Base-by-base conservation (phyloP, 2,797 vertebrate genomes). In the Acomys russatus region DNA sequence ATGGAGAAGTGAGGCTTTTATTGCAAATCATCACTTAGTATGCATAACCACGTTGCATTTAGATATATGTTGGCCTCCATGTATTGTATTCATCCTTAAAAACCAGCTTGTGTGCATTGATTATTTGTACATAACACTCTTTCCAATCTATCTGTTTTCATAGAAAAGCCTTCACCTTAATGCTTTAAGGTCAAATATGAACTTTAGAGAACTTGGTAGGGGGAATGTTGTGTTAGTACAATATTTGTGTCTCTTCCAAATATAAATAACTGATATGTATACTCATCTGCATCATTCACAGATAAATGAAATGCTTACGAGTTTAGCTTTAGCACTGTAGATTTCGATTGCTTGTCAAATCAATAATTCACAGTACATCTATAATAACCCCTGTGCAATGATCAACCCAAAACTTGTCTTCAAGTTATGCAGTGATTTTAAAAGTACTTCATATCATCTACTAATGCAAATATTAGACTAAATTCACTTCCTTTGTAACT, bases 401-500 rank as follows among this genome's bases (percentile, higher is more conserved):
- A 96, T 59, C 44, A 80, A 22, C 38, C 23, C 59, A 88, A 96
- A 92, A 87, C 92, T 76, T 96, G 79, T 94, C 94, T 90, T 96
- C 74, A 90, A 94, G 71, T 94, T 94, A 91, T 64, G 51, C 33
- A 94, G 77, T 94, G 68, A 92, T 97, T 97, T 98, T 61, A 96
- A 97, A 97, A 96, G 93, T 89, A 94, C 61, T 95, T 87, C 97
- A 73, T 79, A 92, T 93, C 79, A 95, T 88, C 56, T 84, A 95
- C 71, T 95, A 97, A 93, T 88, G 88, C 33, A 92, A 97, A 92
- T 82, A 78, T 80, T 95, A 95, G 74, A 71, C 88, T 96, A 97
- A 96, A 95, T 92, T 92, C 87, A 71, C 77, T 96, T 97, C 79
- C 86, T 97, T 96, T 91, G 68, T 96, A 97, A 96, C 88, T 85